Conservation (phyloP, 30 jellyfish, hydroid and myxozoan species). For the Sanderia malayensis region DNA sequence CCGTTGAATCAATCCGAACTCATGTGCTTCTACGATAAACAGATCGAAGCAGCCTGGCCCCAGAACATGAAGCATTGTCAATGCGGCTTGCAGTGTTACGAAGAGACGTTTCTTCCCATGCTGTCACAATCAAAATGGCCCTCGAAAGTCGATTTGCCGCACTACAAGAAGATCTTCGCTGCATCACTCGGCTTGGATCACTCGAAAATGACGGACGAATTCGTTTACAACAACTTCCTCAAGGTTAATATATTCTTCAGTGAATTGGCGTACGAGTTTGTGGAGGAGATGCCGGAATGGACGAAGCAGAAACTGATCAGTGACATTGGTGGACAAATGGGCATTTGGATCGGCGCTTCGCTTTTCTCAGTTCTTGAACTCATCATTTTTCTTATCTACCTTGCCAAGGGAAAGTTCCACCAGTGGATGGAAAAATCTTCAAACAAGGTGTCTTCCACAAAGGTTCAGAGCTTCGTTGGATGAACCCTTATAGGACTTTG, state of each 20-base stretch:
- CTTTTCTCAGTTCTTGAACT: constrained; percentile 54
- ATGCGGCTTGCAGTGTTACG: constrained; percentile 51
- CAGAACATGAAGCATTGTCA: constrained; percentile 41
- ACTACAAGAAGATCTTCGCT: constrained; percentile 53
- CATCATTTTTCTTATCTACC: constrained; percentile 42
- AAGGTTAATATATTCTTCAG: constrained; percentile 54
- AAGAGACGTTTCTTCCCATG: constrained; percentile 40
- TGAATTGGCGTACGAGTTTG: constrained; percentile 50
- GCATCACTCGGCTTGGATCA: constrained; percentile 49
- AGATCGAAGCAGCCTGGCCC: constrained; percentile 68
- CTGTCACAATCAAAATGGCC: constrained; percentile 56
- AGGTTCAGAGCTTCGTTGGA: neutral
- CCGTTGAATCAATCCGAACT: constrained; percentile 45
- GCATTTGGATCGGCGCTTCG: constrained; percentile 68
- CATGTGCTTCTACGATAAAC: constrained; percentile 45
- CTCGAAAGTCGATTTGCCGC: constrained; percentile 43
- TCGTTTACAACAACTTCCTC: constrained; percentile 38
- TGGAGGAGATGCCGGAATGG: constrained; percentile 58
- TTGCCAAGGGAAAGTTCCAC: constrained; percentile 23
- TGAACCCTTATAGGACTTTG: too few species aligned
- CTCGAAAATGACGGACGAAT: constrained; percentile 49
- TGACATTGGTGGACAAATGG: constrained; percentile 68
- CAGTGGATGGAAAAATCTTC: neutral
- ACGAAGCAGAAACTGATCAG: constrained; percentile 54
- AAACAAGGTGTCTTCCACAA: constrained; percentile 6